Percentiles rank a stretch among this genome's conserved stretches.
These are phyloP conservation scores for Drepana falcataria DNA, from an alignment of 2,888 invertebrate genomes.

Conservation along the genomic window DNA sequence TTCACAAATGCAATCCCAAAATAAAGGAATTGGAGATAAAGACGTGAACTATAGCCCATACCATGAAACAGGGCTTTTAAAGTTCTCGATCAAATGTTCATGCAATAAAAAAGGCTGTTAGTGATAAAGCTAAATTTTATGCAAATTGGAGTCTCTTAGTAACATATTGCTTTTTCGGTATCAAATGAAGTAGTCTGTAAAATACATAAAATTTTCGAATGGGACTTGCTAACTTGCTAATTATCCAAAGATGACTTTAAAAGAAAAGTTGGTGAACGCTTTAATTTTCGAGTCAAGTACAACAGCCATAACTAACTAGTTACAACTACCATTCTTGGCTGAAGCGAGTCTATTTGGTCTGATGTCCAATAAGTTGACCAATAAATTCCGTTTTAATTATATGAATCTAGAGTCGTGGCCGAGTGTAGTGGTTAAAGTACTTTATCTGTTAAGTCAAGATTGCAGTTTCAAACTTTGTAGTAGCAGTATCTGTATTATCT, in stretches of 20 bases:
- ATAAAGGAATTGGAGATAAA: constrained; percentile 4
- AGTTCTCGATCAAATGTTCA: constrained; percentile 24
- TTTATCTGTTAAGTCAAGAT: no score
- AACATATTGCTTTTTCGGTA: background rate
- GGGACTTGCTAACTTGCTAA: background rate
- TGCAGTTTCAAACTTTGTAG: no score
- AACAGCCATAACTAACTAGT: background rate
- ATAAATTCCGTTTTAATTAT: background rate
- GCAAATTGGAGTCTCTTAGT: constrained; percentile 31
- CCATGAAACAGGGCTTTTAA: constrained; percentile 33
- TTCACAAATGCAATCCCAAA: constrained; percentile 3
- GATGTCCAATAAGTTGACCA: background rate
- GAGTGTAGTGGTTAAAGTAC: no score
- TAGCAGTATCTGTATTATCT: no score
- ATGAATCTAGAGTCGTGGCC: no score
- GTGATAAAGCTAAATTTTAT: constrained; percentile 44
- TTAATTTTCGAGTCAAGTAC: background rate
- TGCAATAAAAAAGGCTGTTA: constrained; percentile 31
- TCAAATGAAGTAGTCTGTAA: background rate
- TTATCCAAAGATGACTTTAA: no score
- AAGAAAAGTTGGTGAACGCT: no score
- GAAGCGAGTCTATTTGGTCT: background rate
- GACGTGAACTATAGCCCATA: constrained; percentile 14
- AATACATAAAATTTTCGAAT: background rate
- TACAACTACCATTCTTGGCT: background rate